Conservation (phyloP, 1,140 invertebrate genomes). For the Cyclargus thomasi region DNA sequence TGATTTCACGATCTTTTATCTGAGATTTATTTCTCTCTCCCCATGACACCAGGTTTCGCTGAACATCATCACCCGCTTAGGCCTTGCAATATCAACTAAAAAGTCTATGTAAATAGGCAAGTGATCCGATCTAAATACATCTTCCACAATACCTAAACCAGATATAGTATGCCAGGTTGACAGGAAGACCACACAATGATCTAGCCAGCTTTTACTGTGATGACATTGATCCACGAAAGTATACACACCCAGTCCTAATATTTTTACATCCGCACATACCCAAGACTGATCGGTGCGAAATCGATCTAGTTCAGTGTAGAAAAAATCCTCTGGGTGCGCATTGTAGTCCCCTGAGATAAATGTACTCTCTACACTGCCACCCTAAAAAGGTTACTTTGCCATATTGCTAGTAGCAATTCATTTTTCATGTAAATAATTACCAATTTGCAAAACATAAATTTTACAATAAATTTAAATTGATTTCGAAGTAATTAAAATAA, state of each 20-base stretch:
- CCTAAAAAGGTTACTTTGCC: too few relatives aligned
- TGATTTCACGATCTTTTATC: neutral
- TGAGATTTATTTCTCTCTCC: neutral
- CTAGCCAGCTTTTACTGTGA: constrained; percentile 7
- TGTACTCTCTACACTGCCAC: neutral
- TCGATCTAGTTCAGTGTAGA: neutral
- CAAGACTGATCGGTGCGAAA: neutral
- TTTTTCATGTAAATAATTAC: too few relatives aligned
- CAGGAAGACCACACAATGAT: constrained; percentile 14
- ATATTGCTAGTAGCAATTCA: too few relatives aligned
- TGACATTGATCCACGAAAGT: neutral
- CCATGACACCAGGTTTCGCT: neutral
- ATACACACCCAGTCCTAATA: neutral
- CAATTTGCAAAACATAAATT: too few relatives aligned
- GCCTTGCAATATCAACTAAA: neutral
- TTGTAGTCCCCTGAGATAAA: neutral
- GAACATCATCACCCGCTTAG: neutral
- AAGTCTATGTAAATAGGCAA: constrained; percentile 7
- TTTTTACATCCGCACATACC: neutral
- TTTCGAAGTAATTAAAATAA: too few relatives aligned
- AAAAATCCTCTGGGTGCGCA: neutral
- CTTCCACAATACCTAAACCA: neutral
- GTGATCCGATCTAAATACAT: constrained; percentile 5
- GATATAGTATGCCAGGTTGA: neutral
- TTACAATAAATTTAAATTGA: too few relatives aligned